A percentile compares a stretch with the other conserved stretches of the same genome.
Evolutionary conservation across 2,888 invertebrate genomes (phyloP).

Genomic region (Diadegma fenestrale): DNA sequence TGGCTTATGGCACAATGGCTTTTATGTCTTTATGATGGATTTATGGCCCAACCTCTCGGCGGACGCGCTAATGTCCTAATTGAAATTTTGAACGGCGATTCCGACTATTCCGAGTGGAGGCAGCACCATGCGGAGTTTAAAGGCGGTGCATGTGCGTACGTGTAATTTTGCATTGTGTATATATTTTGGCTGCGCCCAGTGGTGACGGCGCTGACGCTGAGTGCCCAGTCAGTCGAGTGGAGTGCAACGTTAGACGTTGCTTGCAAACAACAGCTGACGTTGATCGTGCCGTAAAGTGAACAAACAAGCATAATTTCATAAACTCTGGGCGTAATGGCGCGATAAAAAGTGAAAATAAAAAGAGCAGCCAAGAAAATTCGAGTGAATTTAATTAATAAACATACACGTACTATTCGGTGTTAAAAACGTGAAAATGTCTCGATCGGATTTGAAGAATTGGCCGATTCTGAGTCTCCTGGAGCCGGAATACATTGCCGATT

Average conservation of each 20-base stretch:
- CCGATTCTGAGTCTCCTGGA: constrained; percentile 87
- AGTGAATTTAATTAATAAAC: background rate
- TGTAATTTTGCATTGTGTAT: background rate
- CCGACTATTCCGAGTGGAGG: background rate
- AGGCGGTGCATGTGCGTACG: background rate
- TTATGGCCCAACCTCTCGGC: no score
- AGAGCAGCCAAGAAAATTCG: background rate
- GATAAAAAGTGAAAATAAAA: background rate
- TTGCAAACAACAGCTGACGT: constrained; percentile 20
- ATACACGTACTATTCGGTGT: constrained; percentile 3
- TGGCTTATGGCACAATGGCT: no score
- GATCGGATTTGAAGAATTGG: constrained; percentile 86
- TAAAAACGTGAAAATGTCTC: constrained; percentile 73
- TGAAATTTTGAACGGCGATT: background rate
- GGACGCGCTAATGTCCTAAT: no score
- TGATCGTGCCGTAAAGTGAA: constrained; percentile 27
- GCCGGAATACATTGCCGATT: constrained; percentile 85
- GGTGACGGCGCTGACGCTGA: no score
- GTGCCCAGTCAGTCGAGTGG: no score
- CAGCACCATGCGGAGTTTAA: background rate
- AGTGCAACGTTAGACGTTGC: background rate
- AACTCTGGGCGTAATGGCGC: background rate
- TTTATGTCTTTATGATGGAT: no score
- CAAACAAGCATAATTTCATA: background rate
- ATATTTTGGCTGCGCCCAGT: background rate